Conservation (phyloP, 2,888 invertebrate genomes). For the Panorpa germanica region DNA sequence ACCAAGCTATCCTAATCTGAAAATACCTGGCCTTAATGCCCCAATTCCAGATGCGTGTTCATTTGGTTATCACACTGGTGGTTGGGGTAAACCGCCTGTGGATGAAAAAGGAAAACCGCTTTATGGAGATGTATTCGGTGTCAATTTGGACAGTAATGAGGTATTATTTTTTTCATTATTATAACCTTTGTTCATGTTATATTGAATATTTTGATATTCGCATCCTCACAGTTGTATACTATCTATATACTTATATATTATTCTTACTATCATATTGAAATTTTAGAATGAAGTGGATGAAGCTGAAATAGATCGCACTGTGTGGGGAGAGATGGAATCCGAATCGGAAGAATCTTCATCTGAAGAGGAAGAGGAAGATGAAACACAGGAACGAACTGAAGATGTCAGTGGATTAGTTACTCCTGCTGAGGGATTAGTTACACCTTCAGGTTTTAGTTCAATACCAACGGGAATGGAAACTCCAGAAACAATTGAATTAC, state of each 20-base stretch:
- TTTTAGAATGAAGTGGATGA: slow-evolving; percentile 45
- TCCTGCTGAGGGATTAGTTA: slow-evolving; percentile 82
- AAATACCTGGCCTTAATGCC: slow-evolving; percentile 93
- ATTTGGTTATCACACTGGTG: slow-evolving; percentile 98
- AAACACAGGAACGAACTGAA: slow-evolving; percentile 29
- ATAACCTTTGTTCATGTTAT: slow-evolving; percentile 6
- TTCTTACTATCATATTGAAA: slow-evolving; percentile 10
- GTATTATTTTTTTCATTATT: slow-evolving; percentile 17
- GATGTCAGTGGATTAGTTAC: slow-evolving; percentile 78
- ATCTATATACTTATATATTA: slow-evolving; percentile 9
- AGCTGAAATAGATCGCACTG: slow-evolving; percentile 77
- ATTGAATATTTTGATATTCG: slow-evolving; percentile 3
- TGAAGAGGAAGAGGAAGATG: slow-evolving; percentile 47
- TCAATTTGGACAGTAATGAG: slow-evolving; percentile 52
- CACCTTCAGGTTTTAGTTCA: slow-evolving; percentile 79
- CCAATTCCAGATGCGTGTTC: slow-evolving; percentile 95
- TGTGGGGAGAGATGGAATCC: slow-evolving; percentile 95
- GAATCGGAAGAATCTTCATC: slow-evolving; percentile 45
- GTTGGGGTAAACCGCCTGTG: slow-evolving; percentile 99
- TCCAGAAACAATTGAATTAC: slow-evolving; percentile 92
- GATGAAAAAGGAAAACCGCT: slow-evolving; percentile 95
- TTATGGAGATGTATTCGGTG: slow-evolving; percentile 97
- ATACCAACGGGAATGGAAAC: slow-evolving; percentile 95
- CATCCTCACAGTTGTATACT: slow-evolving; percentile 1
- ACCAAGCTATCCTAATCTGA: slow-evolving; percentile 95